Conservation (phyloP, 30 jellyfish, hydroid and myxozoan species). For the Morbakka virulenta region DNA sequence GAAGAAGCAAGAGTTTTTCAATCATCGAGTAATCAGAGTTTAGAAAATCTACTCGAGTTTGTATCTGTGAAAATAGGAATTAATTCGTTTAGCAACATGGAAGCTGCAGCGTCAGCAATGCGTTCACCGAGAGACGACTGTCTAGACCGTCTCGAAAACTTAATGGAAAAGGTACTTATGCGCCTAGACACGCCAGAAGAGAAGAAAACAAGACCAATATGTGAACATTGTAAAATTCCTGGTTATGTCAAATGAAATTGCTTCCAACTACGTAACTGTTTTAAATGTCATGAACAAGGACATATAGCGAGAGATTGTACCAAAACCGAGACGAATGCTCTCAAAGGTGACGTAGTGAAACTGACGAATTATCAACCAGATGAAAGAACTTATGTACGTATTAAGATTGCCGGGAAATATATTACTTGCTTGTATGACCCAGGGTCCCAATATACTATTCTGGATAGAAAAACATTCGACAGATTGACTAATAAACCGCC, state of each 20-base stretch:
- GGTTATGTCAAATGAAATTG: too few species aligned
- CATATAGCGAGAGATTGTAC: background rate
- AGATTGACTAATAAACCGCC: background rate
- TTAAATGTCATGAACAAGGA: background rate
- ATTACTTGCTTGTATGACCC: background rate
- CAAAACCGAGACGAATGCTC: too few species aligned
- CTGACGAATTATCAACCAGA: too few species aligned
- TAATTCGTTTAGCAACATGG: background rate
- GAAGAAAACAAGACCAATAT: too few species aligned
- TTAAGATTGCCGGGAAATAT: background rate
- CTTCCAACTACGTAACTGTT: too few species aligned
- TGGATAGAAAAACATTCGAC: background rate
- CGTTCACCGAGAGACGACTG: background rate
- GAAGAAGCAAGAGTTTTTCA: slow-evolving; percentile 12
- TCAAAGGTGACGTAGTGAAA: too few species aligned
- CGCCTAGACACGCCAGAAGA: too few species aligned
- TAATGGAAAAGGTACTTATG: background rate
- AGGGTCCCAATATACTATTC: background rate
- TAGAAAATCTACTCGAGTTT: background rate
- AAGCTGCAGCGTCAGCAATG: background rate
- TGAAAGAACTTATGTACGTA: too few species aligned
- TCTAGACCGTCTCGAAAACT: background rate
- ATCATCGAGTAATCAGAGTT: background rate
- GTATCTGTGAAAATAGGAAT: background rate
- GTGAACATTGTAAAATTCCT: too few species aligned